Percentiles rank a stretch among this genome's conserved stretches.
These are phyloP conservation scores for Nebria brevicollis DNA, from an alignment of 2,888 invertebrate species.

Conservation along the genomic window DNA sequence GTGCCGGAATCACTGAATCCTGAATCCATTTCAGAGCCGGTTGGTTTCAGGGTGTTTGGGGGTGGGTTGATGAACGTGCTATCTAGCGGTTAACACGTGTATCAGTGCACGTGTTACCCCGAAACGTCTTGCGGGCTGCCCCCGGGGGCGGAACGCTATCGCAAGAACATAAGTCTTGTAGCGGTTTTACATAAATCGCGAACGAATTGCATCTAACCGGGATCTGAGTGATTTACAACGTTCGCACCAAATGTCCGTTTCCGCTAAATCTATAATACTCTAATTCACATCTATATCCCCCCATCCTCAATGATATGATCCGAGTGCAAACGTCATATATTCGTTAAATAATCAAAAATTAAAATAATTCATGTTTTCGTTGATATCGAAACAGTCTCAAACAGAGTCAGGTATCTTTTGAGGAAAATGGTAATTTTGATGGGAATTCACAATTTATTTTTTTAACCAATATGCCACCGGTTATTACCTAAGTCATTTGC, in stretches of 20 bases:
- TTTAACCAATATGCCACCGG: not conserved
- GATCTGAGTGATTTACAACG: not conserved
- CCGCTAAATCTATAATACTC: not conserved
- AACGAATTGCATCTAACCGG: conserved; percentile 17
- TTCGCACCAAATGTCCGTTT: not conserved
- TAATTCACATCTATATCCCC: not conserved
- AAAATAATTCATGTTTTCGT: too few relatives aligned
- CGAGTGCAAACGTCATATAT: too few relatives aligned
- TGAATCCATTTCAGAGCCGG: not conserved
- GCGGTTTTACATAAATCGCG: conserved; percentile 16
- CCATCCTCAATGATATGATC: too few relatives aligned
- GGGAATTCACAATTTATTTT: not conserved
- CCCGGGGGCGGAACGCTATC: not conserved
- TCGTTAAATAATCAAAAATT: too few relatives aligned
- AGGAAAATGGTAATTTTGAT: not conserved
- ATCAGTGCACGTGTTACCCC: conserved; percentile 15
- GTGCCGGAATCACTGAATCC: not conserved
- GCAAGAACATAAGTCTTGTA: conserved; percentile 9
- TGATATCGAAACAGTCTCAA: too few relatives aligned
- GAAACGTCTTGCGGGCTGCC: not conserved
- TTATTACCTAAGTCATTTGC: not conserved
- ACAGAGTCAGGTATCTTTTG: not conserved
- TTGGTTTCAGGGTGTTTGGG: not conserved
- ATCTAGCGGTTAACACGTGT: conserved; percentile 15
- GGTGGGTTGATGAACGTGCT: conserved; percentile 7